phyloP scores from a whole-genome alignment of 2,888 invertebrate species.

The Matsumyia berberina region DNA sequence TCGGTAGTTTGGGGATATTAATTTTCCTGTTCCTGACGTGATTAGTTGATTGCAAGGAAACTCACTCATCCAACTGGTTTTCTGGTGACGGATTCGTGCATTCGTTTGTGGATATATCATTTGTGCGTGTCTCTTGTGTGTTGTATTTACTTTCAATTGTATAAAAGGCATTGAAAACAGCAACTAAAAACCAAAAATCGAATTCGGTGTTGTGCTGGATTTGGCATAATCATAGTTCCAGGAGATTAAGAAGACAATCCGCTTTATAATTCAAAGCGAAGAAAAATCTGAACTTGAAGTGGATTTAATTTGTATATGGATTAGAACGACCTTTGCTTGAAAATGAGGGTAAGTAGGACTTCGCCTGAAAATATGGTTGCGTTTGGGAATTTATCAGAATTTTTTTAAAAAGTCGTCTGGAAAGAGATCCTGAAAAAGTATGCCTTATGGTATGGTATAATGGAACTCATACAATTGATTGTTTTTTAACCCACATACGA shows the following conservation, averaged over 20 bases:
- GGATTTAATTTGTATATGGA: constrained; percentile 53
- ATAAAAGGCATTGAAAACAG: constrained; percentile 39
- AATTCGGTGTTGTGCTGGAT: constrained; percentile 51
- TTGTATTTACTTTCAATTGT: constrained; percentile 56
- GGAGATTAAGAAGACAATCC: constrained; percentile 10
- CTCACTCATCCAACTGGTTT: constrained; percentile 26
- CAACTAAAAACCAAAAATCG: constrained; percentile 40
- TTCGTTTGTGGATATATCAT: constrained; percentile 30
- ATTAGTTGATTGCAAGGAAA: constrained; percentile 54
- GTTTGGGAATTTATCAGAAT: no score
- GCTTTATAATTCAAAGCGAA: constrained; percentile 9
- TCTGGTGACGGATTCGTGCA: constrained; percentile 16
- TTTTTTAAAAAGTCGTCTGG: no score
- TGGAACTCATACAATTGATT: no score
- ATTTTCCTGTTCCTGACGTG: constrained; percentile 25
- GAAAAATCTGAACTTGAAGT: constrained; percentile 14
- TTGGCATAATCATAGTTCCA: no score
- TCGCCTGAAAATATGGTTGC: no score
- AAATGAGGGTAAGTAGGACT: constrained; percentile 55
- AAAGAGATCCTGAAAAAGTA: no score
- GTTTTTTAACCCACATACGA: no score
- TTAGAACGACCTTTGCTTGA: constrained; percentile 16
- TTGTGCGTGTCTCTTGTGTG: constrained; percentile 40
- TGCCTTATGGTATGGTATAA: no score
- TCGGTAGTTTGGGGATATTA: constrained; percentile 35